Conservation (phyloP, 2,113 vertebrate genomes). For the Calyptommatus sinebrachiatus region DNA sequence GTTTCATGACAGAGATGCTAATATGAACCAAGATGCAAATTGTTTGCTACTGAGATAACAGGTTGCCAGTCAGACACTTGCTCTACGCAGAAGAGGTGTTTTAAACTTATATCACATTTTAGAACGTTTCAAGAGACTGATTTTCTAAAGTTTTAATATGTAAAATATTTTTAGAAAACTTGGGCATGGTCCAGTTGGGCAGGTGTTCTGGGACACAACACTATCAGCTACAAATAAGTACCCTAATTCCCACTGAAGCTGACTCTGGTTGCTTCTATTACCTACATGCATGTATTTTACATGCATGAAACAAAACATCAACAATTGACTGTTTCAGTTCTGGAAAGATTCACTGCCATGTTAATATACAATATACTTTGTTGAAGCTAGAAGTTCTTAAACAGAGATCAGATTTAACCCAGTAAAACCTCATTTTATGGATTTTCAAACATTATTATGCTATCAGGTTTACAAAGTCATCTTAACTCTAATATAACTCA, state of each 20-base stretch:
- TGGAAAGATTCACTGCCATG: slow-evolving; percentile 43
- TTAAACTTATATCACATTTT: too few relatives aligned
- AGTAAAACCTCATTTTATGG: slow-evolving; percentile 62
- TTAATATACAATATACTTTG: slow-evolving; percentile 44
- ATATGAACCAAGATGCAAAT: too few relatives aligned
- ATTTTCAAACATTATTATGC: slow-evolving; percentile 59
- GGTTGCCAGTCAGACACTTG: too few relatives aligned
- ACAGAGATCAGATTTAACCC: slow-evolving; percentile 49
- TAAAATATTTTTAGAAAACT: background rate
- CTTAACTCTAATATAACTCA: slow-evolving; percentile 57
- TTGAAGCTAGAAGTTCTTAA: slow-evolving; percentile 48
- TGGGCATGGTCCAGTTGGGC: background rate
- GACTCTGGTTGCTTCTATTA: background rate
- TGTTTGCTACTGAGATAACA: too few relatives aligned
- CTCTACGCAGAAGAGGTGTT: too few relatives aligned
- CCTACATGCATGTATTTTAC: slow-evolving; percentile 36
- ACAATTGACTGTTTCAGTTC: slow-evolving; percentile 53
- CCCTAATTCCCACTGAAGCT: background rate
- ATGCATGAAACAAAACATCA: slow-evolving; percentile 19
- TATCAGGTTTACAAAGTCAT: slow-evolving; percentile 64
- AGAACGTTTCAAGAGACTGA: background rate
- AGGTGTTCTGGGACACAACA: background rate
- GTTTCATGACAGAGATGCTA: too few relatives aligned
- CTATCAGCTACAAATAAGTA: background rate
- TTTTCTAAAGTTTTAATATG: background rate